phyloP scores from a whole-genome alignment of 2,113 vertebrate species.

The Periophthalmodon schlosseri region DNA sequence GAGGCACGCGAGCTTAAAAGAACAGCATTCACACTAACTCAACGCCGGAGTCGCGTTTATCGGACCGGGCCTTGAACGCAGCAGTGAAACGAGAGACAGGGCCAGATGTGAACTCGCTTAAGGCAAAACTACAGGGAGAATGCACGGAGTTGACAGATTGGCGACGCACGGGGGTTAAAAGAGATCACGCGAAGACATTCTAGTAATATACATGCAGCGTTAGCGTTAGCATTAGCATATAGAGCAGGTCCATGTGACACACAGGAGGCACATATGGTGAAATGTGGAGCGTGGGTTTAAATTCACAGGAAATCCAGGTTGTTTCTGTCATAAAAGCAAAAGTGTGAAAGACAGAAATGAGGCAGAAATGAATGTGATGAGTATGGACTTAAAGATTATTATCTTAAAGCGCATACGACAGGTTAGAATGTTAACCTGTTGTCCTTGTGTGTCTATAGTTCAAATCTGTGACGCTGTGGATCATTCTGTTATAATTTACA shows the following conservation, averaged over 20 bases:
- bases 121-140: not conserved
- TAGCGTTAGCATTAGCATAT: not conserved
- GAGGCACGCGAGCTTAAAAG: conserved; percentile 38
- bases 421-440: too few species aligned
- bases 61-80: conserved; percentile 36
- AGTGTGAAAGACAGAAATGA: not conserved
- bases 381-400: not conserved
- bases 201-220: not conserved
- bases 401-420: too few species aligned
- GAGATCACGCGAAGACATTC: not conserved
- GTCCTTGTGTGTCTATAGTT: too few species aligned
- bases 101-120: conserved; percentile 43
- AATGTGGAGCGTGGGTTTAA: conserved; percentile 31
- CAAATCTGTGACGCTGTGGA: too few species aligned
- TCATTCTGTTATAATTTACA: too few species aligned
- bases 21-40: conserved; percentile 15
- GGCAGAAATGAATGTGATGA: not conserved
- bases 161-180: conserved; percentile 1
- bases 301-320: not conserved
- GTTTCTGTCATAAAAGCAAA: not conserved
- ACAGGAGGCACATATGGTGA: conserved; percentile 9
- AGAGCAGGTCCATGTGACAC: not conserved
- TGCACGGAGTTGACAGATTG: not conserved
- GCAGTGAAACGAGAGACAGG: conserved; percentile 32
- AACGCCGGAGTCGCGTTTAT: conserved; percentile 53